Percentiles rank a stretch among this genome's conserved stretches.
phyloP scores from a whole-genome alignment of 2,113 vertebrate genomes.

The Chamaetylas fuelleborni region DNA sequence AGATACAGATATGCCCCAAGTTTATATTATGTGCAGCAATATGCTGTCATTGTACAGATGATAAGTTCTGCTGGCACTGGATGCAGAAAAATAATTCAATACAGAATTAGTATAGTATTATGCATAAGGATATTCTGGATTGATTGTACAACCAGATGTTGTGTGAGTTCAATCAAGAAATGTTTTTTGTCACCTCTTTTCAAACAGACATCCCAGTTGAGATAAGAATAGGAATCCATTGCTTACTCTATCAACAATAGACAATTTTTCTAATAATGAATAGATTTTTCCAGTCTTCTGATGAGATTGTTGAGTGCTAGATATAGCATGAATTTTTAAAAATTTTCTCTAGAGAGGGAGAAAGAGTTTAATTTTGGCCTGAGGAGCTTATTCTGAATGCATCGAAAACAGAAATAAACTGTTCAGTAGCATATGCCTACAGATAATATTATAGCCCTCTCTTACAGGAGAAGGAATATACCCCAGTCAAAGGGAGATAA shows the following conservation, averaged over 20 bases:
- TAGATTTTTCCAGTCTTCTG: conserved; percentile 6
- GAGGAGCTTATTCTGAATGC: neutral
- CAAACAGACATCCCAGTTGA: conserved; percentile 17
- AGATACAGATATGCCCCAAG: neutral
- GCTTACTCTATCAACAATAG: conserved; percentile 30
- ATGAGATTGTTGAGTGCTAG: conserved; percentile 8
- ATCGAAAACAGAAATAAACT: neutral
- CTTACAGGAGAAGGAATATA: neutral
- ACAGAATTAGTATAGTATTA: neutral
- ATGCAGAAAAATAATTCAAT: neutral
- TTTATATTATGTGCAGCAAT: neutral
- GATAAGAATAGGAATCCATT: conserved; percentile 7
- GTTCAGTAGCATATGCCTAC: neutral
- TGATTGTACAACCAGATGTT: conserved; percentile 49
- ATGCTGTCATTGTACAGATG: neutral
- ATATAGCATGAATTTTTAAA: neutral
- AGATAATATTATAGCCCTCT: neutral
- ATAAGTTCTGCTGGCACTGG: neutral
- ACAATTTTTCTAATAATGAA: conserved; percentile 34
- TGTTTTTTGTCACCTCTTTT: conserved; percentile 14
- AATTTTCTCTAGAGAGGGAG: neutral
- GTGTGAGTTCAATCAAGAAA: conserved; percentile 35
- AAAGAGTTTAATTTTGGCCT: neutral
- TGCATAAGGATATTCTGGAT: conserved; percentile 7
- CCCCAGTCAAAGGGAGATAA: neutral